Evolutionary conservation across 2,888 invertebrate species (phyloP).

Genomic region (Thereva nobilitata): DNA sequence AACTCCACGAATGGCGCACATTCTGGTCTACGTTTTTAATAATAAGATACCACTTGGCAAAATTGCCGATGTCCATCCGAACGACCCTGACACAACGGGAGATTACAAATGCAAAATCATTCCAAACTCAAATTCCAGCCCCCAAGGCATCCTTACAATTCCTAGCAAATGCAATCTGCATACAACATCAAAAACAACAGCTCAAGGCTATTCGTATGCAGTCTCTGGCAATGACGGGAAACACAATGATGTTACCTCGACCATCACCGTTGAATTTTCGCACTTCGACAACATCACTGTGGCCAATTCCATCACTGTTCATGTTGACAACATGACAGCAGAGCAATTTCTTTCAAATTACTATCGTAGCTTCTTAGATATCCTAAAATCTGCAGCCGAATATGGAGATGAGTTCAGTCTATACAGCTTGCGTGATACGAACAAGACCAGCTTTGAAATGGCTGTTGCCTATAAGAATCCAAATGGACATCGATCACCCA

Average conservation of each 20-base stretch:
- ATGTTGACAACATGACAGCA: slow-evolving; percentile 74
- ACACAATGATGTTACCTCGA: slow-evolving; percentile 84
- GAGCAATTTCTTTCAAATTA: slow-evolving; percentile 75
- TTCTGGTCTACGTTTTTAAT: slow-evolving; percentile 77
- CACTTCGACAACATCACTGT: slow-evolving; percentile 80
- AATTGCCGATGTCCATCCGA: slow-evolving; percentile 89
- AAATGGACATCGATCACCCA: slow-evolving; percentile 67
- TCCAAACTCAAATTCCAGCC: slow-evolving; percentile 62
- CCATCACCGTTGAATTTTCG: slow-evolving; percentile 80
- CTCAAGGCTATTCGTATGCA: slow-evolving; percentile 75
- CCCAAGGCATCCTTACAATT: slow-evolving; percentile 68
- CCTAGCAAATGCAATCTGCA: slow-evolving; percentile 79
- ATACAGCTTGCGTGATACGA: slow-evolving; percentile 72
- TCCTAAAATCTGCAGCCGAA: slow-evolving; percentile 69
- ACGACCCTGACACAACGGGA: slow-evolving; percentile 88
- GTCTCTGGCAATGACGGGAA: slow-evolving; percentile 89
- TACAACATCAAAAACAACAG: slow-evolving; percentile 71
- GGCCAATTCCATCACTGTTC: slow-evolving; percentile 78
- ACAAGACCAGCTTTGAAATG: slow-evolving; percentile 65
- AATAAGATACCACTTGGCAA: slow-evolving; percentile 76
- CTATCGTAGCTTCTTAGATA: slow-evolving; percentile 74
- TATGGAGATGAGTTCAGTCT: slow-evolving; percentile 68
- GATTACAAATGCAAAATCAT: slow-evolving; percentile 85
- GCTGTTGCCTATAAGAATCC: slow-evolving; percentile 68
- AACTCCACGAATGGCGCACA: slow-evolving; percentile 77